Conservation (phyloP, 2,888 invertebrate species). For the Synanthedon andrenaeformis region DNA sequence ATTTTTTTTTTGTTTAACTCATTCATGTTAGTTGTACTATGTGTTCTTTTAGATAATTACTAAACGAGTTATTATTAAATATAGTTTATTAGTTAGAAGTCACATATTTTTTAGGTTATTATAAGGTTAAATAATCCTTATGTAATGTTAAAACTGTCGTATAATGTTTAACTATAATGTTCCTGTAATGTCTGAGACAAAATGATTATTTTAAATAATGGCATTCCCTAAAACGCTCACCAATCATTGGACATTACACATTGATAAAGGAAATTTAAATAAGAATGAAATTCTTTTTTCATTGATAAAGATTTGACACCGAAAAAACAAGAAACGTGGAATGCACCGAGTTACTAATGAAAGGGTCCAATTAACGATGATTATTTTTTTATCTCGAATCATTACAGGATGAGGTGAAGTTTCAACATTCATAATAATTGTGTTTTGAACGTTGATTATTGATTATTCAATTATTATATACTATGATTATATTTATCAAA, state of each 20-base stretch:
- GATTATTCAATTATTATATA: too few species aligned
- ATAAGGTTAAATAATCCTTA: too few species aligned
- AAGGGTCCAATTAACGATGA: conserved; percentile 68
- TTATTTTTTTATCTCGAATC: conserved; percentile 42
- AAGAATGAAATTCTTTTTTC: conserved; percentile 66
- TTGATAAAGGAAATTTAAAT: conserved; percentile 62
- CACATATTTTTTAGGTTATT: too few species aligned
- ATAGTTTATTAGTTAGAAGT: too few species aligned
- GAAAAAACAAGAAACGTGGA: conserved; percentile 57
- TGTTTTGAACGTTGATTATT: too few species aligned
- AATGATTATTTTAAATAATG: conserved; percentile 24
- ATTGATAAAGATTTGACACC: conserved; percentile 69
- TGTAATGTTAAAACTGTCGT: not conserved
- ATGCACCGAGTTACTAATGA: conserved; percentile 67
- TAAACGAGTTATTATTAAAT: too few species aligned
- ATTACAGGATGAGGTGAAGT: not conserved
- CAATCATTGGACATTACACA: conserved; percentile 38
- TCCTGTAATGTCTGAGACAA: not conserved
- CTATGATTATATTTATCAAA: too few species aligned
- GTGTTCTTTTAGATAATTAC: too few species aligned
- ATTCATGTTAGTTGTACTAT: too few species aligned
- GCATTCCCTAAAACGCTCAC: conserved; percentile 40
- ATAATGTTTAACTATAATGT: not conserved
- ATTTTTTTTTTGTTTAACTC: conserved; percentile 19
- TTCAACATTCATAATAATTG: too few species aligned